A percentile compares a stretch with the other conserved stretches of the same genome.
Conservation (phyloP, 2,113 vertebrate genomes). For the Microtus ochrogaster region DNA sequence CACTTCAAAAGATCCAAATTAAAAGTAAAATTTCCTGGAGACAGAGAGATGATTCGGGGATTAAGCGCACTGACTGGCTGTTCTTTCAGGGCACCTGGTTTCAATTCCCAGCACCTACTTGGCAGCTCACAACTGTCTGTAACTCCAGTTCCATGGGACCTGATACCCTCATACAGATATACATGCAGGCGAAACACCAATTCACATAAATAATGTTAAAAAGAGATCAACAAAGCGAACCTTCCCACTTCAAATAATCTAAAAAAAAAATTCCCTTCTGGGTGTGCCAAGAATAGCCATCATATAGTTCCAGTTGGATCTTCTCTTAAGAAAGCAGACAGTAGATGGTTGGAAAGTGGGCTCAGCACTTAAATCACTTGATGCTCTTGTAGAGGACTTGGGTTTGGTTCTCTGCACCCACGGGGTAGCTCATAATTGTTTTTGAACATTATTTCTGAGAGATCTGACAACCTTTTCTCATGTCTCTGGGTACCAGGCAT, state of each 20-base stretch:
- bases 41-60: not conserved
- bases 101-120: not conserved
- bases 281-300: not conserved
- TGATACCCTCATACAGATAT: not conserved
- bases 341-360: not conserved
- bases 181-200: not conserved
- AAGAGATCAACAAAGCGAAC: not conserved
- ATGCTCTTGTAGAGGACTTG: not conserved
- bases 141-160: not conserved
- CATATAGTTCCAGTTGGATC: not conserved
- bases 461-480: not conserved
- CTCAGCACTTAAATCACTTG: not conserved
- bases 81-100: not conserved
- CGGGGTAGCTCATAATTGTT: not conserved
- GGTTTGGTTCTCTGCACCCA: not conserved
- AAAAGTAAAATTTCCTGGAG: not conserved
- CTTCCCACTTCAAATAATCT: not conserved
- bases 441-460: too few relatives aligned
- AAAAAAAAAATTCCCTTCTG: not conserved
- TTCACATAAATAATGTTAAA: not conserved
- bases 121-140: not conserved
- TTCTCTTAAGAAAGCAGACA: not conserved
- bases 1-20: not conserved
- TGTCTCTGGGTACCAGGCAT: not conserved
- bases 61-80: not conserved